Conservation (phyloP, 2,113 vertebrate species). For the Isichthys henryi region DNA sequence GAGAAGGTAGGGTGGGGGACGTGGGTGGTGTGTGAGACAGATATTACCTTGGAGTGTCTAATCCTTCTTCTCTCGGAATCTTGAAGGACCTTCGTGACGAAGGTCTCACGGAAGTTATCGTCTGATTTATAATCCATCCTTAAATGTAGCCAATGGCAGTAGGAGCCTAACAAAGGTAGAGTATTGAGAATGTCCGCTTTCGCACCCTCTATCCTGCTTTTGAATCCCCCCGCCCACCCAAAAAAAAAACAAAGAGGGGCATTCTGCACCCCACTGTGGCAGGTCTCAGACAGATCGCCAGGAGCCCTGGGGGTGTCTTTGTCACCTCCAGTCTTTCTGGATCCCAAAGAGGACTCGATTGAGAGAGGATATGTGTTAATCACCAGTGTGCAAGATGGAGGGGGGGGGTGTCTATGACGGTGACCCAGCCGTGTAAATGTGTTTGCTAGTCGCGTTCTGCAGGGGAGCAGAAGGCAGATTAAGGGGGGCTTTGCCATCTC, state of each 20-base stretch:
- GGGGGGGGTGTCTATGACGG: neutral
- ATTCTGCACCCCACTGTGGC: neutral
- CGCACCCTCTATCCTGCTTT: neutral
- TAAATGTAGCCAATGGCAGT: neutral
- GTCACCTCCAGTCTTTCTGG: neutral
- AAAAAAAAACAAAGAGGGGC: neutral
- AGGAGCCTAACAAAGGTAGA: neutral
- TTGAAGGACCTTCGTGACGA: neutral
- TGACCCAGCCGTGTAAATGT: neutral
- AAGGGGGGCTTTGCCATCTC: neutral
- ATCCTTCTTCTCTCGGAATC: neutral
- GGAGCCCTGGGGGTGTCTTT: neutral
- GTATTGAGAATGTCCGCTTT: neutral
- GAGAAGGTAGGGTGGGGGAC: neutral
- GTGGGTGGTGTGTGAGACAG: neutral
- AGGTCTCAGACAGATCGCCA: neutral
- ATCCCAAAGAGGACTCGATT: neutral
- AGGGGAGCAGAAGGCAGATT: neutral
- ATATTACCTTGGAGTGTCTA: neutral
- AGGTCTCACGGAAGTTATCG: neutral
- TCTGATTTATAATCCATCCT: neutral
- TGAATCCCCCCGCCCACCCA: neutral
- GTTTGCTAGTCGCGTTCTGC: neutral
- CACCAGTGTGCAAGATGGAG: neutral
- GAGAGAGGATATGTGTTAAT: neutral